These are phyloP conservation scores for Sebastes glaucus DNA, from an alignment of 2,797 vertebrate genomes.

Conservation along the genomic window DNA sequence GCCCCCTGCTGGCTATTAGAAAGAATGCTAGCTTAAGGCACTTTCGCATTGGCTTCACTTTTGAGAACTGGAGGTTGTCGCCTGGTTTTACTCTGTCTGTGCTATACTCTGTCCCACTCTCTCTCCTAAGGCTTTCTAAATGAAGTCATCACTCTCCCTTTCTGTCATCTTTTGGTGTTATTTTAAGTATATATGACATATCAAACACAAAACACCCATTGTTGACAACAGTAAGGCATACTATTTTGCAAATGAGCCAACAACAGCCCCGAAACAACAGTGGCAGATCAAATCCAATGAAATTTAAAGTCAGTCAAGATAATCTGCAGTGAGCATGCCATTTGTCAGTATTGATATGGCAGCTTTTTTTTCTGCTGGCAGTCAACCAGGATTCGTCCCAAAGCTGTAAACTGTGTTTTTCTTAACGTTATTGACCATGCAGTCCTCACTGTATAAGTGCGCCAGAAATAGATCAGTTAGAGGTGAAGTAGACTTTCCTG, in stretches of 20 bases:
- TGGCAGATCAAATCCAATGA: slow-evolving; percentile 1
- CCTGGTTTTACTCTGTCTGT: neutral
- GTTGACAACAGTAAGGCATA: neutral
- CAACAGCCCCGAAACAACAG: neutral
- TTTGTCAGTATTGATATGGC: slow-evolving; percentile 8
- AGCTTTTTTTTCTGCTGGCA: neutral
- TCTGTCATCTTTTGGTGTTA: neutral
- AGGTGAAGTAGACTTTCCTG: neutral
- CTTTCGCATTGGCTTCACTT: no score
- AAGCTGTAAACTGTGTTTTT: slow-evolving; percentile 2
- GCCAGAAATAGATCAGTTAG: neutral
- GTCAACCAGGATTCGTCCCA: neutral
- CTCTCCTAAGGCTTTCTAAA: neutral
- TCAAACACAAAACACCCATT: neutral
- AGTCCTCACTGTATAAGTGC: neutral
- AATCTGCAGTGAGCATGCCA: neutral
- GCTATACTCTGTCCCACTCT: neutral
- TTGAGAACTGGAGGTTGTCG: no score
- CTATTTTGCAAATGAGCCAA: neutral
- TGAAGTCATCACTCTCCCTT: neutral
- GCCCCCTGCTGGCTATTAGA: neutral
- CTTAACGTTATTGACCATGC: neutral
- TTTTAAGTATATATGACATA: neutral
- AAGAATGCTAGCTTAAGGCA: neutral
- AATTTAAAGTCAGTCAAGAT: slow-evolving; percentile 26